These are phyloP conservation scores for Drosophila percnosoma DNA, from an alignment of 2,888 invertebrate genomes.

Conservation along the genomic window DNA sequence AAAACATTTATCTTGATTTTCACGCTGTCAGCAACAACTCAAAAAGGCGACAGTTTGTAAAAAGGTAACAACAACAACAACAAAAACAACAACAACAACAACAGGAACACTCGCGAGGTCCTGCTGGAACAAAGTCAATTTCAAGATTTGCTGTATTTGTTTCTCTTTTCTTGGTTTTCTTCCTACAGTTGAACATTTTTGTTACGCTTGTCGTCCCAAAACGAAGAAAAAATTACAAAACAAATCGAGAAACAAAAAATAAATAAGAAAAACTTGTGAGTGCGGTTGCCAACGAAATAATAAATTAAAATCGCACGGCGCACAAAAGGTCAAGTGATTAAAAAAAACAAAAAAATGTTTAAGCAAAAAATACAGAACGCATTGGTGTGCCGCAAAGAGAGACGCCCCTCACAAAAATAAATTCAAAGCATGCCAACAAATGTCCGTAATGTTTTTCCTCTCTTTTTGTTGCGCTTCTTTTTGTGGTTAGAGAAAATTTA, in stretches of 20 bases:
- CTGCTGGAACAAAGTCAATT: constrained; percentile 63
- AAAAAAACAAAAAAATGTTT: constrained; percentile 16
- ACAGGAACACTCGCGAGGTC: constrained; percentile 31
- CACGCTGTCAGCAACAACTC: constrained; percentile 78
- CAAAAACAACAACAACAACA: constrained; percentile 16
- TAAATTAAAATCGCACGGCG: constrained; percentile 68
- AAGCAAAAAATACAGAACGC: constrained; percentile 7
- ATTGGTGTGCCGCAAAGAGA: constrained; percentile 14
- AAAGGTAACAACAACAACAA: constrained; percentile 50
- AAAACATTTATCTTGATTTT: constrained; percentile 79
- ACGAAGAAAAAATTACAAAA: constrained; percentile 38
- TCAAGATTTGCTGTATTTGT: constrained; percentile 49
- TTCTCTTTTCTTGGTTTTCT: constrained; percentile 27
- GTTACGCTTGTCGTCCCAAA: constrained; percentile 57
- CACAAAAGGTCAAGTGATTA: constrained; percentile 74
- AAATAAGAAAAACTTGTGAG: constrained; percentile 52
- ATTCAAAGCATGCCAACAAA: constrained; percentile 36
- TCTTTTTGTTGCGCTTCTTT: background rate
- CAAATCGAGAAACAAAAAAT: constrained; percentile 37
- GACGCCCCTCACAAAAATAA: constrained; percentile 23
- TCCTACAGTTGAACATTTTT: constrained; percentile 69
- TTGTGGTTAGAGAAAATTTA: constrained; percentile 33
- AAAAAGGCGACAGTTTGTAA: constrained; percentile 81
- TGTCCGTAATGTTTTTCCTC: constrained; percentile 30
- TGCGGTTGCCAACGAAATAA: constrained; percentile 67